Conservation (phyloP, 2,888 invertebrate species). For the Psylliodes chrysocephalus region DNA sequence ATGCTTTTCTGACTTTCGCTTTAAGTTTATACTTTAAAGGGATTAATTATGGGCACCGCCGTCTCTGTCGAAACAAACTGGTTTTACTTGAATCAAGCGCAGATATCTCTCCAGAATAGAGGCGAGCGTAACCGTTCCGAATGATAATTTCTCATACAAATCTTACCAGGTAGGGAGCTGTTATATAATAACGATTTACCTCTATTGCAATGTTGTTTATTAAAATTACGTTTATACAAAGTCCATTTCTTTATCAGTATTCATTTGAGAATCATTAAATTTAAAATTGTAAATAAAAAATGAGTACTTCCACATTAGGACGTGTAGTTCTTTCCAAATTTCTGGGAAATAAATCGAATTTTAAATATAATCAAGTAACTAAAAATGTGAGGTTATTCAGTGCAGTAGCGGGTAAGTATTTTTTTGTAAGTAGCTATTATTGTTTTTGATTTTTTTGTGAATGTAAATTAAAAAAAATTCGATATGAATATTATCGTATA, state of each 20-base stretch:
- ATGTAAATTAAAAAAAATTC: too few species aligned
- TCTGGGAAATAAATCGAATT: constrained; percentile 22
- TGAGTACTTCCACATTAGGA: constrained; percentile 21
- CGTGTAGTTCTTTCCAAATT: constrained; percentile 28
- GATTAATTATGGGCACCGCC: background rate
- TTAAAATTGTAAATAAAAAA: constrained; percentile 17
- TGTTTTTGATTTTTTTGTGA: too few species aligned
- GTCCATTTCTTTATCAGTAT: background rate
- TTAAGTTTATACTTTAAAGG: too few species aligned
- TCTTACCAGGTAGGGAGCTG: too few species aligned
- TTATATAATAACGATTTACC: background rate
- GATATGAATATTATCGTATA: too few species aligned
- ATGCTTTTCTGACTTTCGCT: too few species aligned
- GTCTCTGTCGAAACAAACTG: background rate
- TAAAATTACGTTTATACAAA: background rate
- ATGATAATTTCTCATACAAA: too few species aligned
- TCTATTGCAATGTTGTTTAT: background rate
- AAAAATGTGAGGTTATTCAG: constrained; percentile 47
- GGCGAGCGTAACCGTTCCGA: too few species aligned
- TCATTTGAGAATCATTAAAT: background rate
- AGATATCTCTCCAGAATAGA: too few species aligned
- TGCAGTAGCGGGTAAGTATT: constrained; percentile 36
- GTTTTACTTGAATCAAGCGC: too few species aligned
- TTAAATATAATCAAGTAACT: constrained; percentile 32
- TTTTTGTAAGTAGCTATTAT: too few species aligned